Evolutionary conservation across 2,888 invertebrate species (phyloP), one percentile per base, ranked within the genome.

Genomic region (Malthinus seriepunctatus): DNA sequence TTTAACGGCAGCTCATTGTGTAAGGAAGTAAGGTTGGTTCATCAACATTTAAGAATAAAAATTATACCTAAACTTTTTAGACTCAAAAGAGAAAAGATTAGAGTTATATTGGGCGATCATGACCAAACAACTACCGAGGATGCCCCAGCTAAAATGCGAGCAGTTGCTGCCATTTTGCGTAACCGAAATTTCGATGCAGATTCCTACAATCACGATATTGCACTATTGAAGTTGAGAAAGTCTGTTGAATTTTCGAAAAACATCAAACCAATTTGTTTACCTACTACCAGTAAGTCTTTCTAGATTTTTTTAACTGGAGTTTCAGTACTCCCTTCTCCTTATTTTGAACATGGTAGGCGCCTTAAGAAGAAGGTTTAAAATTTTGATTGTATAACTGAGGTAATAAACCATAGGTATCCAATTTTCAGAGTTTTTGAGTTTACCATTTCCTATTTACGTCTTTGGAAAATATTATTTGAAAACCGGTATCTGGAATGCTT

Each of bases 121-220:
- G 91, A 93, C 75, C 91, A 92, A 77, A 88, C 88, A 49, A 83
- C 89, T 23, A 90, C 89, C 0, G 84, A 87, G 0, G 92, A 92
- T 73, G 88, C 89, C 7, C 84, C 86, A 3, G 90, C 92, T 10
- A 87, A 91, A 70, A 92, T 92, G 88, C 81, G 93, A 61, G 90
- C 90, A 0, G 91, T 93, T 10, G 86, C 90, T 15, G 82, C 88
- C 33, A 86, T 93, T 54, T 87, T 91, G 47, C 83, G 90, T 14
- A 93, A 93, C 70, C 84, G 90, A 50, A 90, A 90, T 77, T 93
- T 93, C 75, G 91, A 93, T 75, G 86, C 90, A 1, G 89, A 91
- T 71, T 88, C 91, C 0, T 93, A 91, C 74, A 93, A 93, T 77
- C 92, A 93, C 74, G 93, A 93, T 73, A 90, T 93, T 49, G 93